A percentile compares a stretch with the other conserved stretches of the same genome.
Conservation (phyloP, 2,113 vertebrate genomes). For the Cyphomyrus plagiostoma region DNA sequence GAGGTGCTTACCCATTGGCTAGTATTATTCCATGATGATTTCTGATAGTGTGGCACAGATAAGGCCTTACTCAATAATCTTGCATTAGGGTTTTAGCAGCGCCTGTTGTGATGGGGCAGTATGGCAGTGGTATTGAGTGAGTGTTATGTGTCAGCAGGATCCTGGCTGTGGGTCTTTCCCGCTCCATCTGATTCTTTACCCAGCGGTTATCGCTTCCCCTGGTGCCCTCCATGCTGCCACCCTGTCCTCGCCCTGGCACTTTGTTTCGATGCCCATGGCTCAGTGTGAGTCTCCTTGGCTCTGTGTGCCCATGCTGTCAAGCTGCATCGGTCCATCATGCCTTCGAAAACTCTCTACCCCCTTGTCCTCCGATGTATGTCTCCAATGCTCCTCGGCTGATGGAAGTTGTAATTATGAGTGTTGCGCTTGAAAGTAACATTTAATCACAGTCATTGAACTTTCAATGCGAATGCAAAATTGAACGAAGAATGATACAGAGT, state of each 20-base stretch:
- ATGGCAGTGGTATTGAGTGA: not conserved
- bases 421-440: not conserved
- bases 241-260: not conserved
- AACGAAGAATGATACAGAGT: not conserved
- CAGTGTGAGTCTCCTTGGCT: not conserved
- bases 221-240: not conserved
- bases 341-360: not conserved
- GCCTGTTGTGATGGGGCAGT: not conserved
- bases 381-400: not conserved
- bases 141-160: not conserved
- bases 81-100: not conserved
- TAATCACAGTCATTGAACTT: not conserved
- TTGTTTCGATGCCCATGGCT: not conserved
- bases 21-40: not conserved
- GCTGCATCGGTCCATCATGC: not conserved
- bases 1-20: not conserved
- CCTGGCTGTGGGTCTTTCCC: not conserved
- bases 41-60: not conserved
- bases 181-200: not conserved
- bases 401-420: not conserved
- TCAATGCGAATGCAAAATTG: not conserved
- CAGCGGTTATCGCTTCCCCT: not conserved
- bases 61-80: not conserved
- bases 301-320: not conserved
- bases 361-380: not conserved